phyloP scores from a whole-genome alignment of 2,797 vertebrate species.

The Coluber constrictor region DNA sequence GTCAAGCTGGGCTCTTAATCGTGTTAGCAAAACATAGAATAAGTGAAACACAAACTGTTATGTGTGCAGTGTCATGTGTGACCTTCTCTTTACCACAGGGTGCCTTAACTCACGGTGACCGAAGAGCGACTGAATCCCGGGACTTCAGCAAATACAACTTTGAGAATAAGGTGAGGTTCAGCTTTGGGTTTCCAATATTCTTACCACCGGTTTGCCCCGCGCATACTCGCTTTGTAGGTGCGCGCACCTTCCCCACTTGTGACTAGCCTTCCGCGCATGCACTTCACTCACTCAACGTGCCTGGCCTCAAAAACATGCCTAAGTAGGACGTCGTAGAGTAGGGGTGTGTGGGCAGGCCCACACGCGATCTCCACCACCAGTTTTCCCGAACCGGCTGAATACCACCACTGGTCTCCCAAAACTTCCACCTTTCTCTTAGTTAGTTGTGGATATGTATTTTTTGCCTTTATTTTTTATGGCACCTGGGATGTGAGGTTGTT shows the following conservation, averaged over 20 bases:
- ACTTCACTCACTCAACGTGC: too few species aligned
- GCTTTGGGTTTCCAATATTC: too few species aligned
- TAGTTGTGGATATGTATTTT: neutral
- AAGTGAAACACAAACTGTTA: neutral
- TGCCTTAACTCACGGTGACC: constrained; percentile 93
- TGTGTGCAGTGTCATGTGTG: neutral
- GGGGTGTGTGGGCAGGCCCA: too few species aligned
- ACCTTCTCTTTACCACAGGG: constrained; percentile 73
- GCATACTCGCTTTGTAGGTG: accelerated
- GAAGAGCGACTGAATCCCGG: constrained; percentile 91
- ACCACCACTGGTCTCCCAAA: constrained; percentile 45
- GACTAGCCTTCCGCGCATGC: too few species aligned
- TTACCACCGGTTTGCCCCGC: too few species aligned
- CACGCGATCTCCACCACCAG: too few species aligned
- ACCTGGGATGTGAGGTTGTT: accelerated
- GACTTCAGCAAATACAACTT: constrained; percentile 99
- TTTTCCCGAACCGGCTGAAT: too few species aligned
- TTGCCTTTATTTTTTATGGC: neutral
- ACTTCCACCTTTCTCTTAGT: neutral
- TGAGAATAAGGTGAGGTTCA: constrained; percentile 88
- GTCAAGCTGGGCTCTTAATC: neutral
- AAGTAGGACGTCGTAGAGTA: too few species aligned
- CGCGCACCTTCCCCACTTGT: too few species aligned
- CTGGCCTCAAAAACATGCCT: too few species aligned
- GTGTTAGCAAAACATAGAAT: neutral